Evolutionary conservation across 2,113 vertebrate genomes (phyloP).

Genomic region (Promerops cafer): DNA sequence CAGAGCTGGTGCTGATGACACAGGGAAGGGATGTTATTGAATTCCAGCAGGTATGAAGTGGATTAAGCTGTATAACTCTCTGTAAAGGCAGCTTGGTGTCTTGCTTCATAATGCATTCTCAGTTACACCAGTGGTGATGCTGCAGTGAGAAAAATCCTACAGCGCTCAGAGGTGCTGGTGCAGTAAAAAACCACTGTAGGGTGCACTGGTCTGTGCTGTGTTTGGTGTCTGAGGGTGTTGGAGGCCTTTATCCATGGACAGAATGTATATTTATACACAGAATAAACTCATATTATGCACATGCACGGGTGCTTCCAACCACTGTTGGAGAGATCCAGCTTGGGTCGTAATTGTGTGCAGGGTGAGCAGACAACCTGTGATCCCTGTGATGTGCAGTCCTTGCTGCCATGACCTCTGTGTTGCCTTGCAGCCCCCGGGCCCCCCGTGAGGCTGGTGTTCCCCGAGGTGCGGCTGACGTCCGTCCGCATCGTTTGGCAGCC

Average conservation of each 20-base stretch:
- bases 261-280: background rate
- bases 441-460: constrained; percentile 87
- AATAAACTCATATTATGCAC: fast-evolving
- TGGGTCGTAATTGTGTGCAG: fast-evolving
- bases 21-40: background rate
- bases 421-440: constrained; percentile 82
- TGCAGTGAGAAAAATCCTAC: background rate
- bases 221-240: background rate
- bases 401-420: background rate
- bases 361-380: background rate
- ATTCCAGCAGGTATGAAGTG: background rate
- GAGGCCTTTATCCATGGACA: background rate
- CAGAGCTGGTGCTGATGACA: background rate
- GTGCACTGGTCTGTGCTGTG: background rate
- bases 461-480: constrained; percentile 86
- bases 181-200: background rate
- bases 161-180: background rate
- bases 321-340: fast-evolving
- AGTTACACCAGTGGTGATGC: background rate
- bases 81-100: background rate
- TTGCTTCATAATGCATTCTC: background rate
- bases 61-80: background rate
- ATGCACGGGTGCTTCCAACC: fast-evolving
- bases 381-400: background rate
- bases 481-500: constrained; percentile 92